Conservation (phyloP, 2,888 invertebrate genomes). For the Leucophora obtusa region DNA sequence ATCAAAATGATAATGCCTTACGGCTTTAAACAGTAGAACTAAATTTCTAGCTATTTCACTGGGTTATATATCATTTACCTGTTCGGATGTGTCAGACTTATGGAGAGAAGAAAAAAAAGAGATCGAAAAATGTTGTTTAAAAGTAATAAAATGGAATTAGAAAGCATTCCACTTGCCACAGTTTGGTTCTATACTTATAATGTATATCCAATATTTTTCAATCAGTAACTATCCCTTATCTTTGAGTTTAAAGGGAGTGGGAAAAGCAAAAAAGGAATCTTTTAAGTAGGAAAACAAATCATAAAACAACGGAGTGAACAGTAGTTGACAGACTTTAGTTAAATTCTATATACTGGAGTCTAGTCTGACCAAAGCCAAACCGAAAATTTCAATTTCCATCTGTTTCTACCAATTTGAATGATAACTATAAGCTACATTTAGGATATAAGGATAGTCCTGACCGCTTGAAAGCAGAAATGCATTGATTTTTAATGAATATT, state of each 20-base stretch:
- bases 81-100: neutral
- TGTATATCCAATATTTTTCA: neutral
- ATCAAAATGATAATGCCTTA: too few species aligned
- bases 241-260: neutral
- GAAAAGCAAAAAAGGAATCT: neutral
- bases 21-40: too few species aligned
- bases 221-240: neutral
- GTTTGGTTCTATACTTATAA: neutral
- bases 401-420: neutral
- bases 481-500: neutral
- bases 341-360: neutral
- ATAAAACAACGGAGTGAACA: neutral
- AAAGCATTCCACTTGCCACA: neutral
- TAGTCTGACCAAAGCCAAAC: neutral
- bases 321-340: too few species aligned
- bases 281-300: neutral
- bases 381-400: neutral
- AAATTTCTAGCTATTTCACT: neutral
- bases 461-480: neutral
- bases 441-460: neutral
- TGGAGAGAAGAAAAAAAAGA: neutral
- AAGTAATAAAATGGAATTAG: neutral
- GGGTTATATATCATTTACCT: neutral
- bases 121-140: neutral
- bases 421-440: neutral